Evolutionary conservation across 2,113 vertebrate genomes (phyloP).

Genomic region (Microtus oregoni): DNA sequence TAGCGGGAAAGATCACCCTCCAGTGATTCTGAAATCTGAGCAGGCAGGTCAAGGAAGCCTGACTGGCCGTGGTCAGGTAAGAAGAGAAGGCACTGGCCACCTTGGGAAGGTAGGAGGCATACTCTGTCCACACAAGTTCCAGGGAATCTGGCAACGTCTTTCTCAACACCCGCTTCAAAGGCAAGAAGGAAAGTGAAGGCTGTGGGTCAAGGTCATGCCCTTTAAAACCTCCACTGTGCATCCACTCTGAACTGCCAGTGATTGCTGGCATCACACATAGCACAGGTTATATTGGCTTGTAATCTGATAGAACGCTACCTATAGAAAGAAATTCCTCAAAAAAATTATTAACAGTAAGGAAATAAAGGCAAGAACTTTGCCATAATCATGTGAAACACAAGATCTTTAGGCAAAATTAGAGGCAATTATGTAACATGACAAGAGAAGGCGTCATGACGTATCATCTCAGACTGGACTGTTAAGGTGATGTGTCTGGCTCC

Average conservation of each 20-base stretch:
- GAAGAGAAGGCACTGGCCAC: not conserved
- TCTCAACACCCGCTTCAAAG: not conserved
- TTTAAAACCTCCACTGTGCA: not conserved
- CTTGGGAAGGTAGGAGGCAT: rapidly evolving
- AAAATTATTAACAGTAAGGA: not conserved
- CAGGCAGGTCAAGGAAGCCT: rapidly evolving
- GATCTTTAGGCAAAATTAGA: not conserved
- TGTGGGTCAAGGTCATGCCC: not conserved
- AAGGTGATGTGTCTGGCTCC: not conserved
- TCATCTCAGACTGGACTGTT: not conserved
- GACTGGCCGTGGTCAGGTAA: rapidly evolving
- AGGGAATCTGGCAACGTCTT: not conserved
- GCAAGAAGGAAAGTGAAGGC: not conserved
- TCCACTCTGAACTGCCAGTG: not conserved
- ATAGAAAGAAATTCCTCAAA: not conserved
- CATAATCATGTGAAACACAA: not conserved
- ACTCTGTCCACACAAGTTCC: rapidly evolving
- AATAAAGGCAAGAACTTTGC: slow-evolving; percentile 16
- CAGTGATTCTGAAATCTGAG: not conserved
- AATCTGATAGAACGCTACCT: not conserved
- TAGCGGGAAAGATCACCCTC: not conserved
- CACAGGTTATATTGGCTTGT: not conserved
- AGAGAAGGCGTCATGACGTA: not conserved
- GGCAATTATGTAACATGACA: not conserved
- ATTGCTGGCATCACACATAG: not conserved